phyloP scores from a whole-genome alignment of 92 coral and sea anemone genomes.

The Epizoanthus scotinus region DNA sequence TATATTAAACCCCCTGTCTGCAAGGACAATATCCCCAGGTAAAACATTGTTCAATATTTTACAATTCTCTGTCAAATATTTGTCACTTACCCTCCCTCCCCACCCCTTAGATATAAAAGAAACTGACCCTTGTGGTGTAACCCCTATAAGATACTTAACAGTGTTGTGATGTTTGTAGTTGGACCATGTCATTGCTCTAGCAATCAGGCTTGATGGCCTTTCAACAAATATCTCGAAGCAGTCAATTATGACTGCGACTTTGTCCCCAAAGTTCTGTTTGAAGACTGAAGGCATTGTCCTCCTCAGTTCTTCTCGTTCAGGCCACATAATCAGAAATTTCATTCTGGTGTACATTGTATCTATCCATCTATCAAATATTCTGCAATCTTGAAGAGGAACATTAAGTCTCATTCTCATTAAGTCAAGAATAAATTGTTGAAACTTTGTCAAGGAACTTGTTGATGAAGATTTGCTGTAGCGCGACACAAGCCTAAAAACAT shows the following conservation, averaged over 20 bases:
- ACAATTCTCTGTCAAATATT: constrained; percentile 38
- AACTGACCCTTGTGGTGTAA: constrained; percentile 55
- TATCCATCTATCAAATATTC: constrained; percentile 39
- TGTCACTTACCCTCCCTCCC: constrained; percentile 61
- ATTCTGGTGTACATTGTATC: constrained; percentile 1
- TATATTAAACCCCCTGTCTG: constrained; percentile 48
- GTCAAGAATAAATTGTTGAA: constrained; percentile 25
- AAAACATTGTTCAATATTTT: constrained; percentile 23
- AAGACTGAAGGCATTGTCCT: constrained; percentile 45
- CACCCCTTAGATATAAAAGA: constrained; percentile 57
- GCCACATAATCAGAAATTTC: constrained; percentile 35
- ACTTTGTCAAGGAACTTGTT: constrained; percentile 35
- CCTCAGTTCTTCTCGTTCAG: constrained; percentile 26
- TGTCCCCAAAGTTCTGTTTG: constrained; percentile 40
- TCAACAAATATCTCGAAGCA: constrained; percentile 56
- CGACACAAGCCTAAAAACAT: constrained; percentile 43
- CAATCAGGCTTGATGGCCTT: constrained; percentile 47
- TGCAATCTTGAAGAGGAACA: constrained; percentile 39
- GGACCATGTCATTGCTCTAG: constrained; percentile 52
- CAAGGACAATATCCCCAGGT: constrained; percentile 42
- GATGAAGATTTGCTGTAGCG: constrained; percentile 22
- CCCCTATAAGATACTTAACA: constrained; percentile 54
- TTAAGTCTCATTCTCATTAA: constrained; percentile 41
- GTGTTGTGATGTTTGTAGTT: constrained; percentile 60
- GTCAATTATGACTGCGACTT: constrained; percentile 53